Conservation (phyloP, 2,113 vertebrate genomes). For the Lampris incognitus region DNA sequence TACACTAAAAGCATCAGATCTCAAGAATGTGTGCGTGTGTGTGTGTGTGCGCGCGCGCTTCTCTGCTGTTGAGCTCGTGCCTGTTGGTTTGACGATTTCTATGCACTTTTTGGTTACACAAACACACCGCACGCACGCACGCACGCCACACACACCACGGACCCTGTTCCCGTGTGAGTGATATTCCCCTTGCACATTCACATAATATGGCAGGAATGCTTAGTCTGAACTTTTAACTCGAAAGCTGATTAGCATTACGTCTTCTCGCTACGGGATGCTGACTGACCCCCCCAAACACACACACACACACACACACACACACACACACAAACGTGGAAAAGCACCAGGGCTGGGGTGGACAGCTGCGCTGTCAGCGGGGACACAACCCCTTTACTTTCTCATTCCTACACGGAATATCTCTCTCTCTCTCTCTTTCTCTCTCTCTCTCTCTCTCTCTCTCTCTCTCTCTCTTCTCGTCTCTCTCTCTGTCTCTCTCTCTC, state of each 20-base stretch:
- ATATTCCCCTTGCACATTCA: conserved; percentile 64
- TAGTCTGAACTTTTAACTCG: conserved; percentile 69
- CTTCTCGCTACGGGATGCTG: conserved; percentile 52
- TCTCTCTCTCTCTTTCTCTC: neutral
- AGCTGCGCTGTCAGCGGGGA: conserved; percentile 71
- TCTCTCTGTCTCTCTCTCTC: too few species aligned
- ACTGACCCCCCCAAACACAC: conserved; percentile 34
- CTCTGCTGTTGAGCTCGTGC: neutral
- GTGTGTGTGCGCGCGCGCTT: neutral
- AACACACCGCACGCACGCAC: neutral
- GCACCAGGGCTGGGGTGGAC: conserved; percentile 64
- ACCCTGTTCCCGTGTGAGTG: conserved; percentile 26
- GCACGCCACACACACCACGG: neutral
- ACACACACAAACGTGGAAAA: conserved; percentile 35
- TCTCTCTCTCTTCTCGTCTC: neutral
- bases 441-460: neutral
- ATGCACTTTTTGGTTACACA: neutral
- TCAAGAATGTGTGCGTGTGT: neutral
- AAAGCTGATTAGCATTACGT: conserved; percentile 59
- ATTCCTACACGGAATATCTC: neutral
- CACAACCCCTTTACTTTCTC: neutral
- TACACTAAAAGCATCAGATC: too few species aligned
- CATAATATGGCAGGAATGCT: conserved; percentile 75
- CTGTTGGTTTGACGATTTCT: neutral
- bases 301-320: conserved; percentile 40